A percentile compares a stretch with the other conserved stretches of the same genome.
Evolutionary conservation across 2,797 vertebrate genomes (phyloP).

Genomic region (Chloroceryle amazona): DNA sequence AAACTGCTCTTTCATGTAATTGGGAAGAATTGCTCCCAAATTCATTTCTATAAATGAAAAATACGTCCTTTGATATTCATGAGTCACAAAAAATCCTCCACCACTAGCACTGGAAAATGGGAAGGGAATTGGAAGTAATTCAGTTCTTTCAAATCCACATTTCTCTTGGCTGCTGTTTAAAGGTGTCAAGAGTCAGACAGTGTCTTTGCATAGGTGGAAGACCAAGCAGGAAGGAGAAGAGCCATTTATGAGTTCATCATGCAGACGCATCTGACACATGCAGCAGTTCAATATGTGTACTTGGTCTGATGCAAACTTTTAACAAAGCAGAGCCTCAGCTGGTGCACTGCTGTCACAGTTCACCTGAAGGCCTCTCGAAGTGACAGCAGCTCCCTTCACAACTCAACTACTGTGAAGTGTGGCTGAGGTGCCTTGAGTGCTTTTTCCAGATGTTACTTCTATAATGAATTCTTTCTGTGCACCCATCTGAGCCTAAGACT

Average conservation of each 20-base stretch:
- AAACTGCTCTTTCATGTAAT: neutral
- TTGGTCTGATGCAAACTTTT: neutral
- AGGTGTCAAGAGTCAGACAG: neutral
- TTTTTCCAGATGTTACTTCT: neutral
- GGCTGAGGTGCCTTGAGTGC: neutral
- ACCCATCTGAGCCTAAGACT: neutral
- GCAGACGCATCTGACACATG: accelerated
- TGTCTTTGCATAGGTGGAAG: neutral
- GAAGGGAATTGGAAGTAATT: neutral
- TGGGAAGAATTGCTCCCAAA: neutral
- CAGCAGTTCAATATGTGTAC: neutral
- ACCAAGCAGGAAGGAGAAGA: neutral
- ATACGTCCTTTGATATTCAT: neutral
- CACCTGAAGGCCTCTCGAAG: neutral
- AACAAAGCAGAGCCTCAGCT: neutral
- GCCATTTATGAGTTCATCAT: neutral
- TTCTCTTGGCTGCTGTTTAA: accelerated
- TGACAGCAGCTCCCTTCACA: neutral
- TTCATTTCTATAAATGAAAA: neutral
- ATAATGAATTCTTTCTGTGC: neutral
- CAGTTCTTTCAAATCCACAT: neutral
- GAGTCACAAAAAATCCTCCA: neutral
- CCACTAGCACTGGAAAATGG: neutral
- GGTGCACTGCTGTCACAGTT: neutral
- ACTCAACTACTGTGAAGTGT: neutral